Base-by-base conservation (phyloP, 2,888 invertebrate genomes). In the Baronia brevicornis region DNA sequence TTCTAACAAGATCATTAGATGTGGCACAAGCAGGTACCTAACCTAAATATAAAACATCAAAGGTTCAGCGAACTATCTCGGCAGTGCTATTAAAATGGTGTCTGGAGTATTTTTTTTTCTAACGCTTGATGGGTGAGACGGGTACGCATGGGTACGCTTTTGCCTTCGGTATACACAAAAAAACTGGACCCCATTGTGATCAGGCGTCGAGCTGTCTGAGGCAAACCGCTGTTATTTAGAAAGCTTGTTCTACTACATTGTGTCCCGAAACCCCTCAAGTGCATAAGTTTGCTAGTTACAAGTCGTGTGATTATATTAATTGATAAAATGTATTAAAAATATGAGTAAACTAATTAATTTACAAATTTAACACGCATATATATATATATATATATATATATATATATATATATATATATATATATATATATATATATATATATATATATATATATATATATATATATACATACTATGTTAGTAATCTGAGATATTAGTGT, bases 141-240 rank as follows among this genome's bases (percentile, higher is more conserved):
- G 56, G 67, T 70, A 60, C 54, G 60, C 58, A n/a, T n/a, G n/a
- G n/a, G n/a, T n/a, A n/a, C n/a, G n/a, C n/a, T n/a, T 54, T 60
- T 57, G 60, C 63, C 60, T 65, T 57, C 51, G 46, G 57, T 39
- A 45, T 54, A 54, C 57, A 65, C 60, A 71, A 71, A 78, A 35
- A 66, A 78, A 78, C 58, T 51, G 50, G 60, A 56, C 9, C 21
- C 74, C 60, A 74, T 80, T 80, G 79, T 80, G 60, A 51, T 59
- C 47, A 52, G 71, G 80, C 82, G 82, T 66, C 82, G 77, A 63
- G 79, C 82, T 61, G 82, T 82, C 82, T 82, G 79, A 63, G 53
- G 41, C 60, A 55, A 45, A 49, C 62, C 62, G 64, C 55, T 55
- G 65, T 51, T 80, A 79, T 79, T 71, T 39, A 72, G 79, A 78